A percentile compares a stretch with the other conserved stretches of the same genome.
Evolutionary conservation across 2,797 vertebrate genomes (phyloP).

Genomic region (Peromyscus melanophrys): DNA sequence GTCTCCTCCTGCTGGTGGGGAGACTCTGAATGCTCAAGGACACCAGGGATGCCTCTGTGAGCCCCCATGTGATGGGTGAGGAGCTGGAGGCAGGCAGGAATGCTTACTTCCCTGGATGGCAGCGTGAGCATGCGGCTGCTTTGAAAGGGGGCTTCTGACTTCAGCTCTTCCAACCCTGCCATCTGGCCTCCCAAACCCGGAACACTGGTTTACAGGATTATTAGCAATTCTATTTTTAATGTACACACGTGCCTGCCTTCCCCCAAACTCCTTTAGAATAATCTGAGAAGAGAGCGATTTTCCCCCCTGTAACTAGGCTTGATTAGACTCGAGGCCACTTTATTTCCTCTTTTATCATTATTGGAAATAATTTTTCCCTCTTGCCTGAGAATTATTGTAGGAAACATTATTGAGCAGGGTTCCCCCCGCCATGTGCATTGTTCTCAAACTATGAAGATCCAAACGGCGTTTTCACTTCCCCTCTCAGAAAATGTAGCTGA

Average conservation of each 20-base stretch:
- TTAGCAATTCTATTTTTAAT: conserved; percentile 82
- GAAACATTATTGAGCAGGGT: conserved; percentile 42
- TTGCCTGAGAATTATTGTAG: conserved; percentile 59
- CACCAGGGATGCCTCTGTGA: neutral
- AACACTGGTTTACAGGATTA: conserved; percentile 44
- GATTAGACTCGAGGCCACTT: conserved; percentile 65
- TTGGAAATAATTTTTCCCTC: conserved; percentile 78
- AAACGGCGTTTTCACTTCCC: conserved; percentile 75
- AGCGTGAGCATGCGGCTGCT: neutral
- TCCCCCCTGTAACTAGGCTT: conserved; percentile 44
- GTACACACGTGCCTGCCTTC: conserved; percentile 65
- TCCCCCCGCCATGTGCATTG: conserved; percentile 83
- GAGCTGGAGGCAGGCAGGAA: neutral
- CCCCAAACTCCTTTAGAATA: conserved; percentile 50
- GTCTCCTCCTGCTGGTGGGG: too few relatives aligned
- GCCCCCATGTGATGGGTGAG: neutral
- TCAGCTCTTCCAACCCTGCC: conserved; percentile 30
- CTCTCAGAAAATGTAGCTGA: conserved; percentile 88
- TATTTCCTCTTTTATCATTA: conserved; percentile 74
- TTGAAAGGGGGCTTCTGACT: neutral
- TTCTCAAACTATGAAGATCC: conserved; percentile 87
- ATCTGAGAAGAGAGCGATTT: neutral
- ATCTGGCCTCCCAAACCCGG: conserved; percentile 77
- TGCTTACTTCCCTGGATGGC: neutral
- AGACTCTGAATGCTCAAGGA: neutral